These are phyloP conservation scores for Nephrotoma flavescens DNA, from an alignment of 2,888 invertebrate species.

Conservation along the genomic window DNA sequence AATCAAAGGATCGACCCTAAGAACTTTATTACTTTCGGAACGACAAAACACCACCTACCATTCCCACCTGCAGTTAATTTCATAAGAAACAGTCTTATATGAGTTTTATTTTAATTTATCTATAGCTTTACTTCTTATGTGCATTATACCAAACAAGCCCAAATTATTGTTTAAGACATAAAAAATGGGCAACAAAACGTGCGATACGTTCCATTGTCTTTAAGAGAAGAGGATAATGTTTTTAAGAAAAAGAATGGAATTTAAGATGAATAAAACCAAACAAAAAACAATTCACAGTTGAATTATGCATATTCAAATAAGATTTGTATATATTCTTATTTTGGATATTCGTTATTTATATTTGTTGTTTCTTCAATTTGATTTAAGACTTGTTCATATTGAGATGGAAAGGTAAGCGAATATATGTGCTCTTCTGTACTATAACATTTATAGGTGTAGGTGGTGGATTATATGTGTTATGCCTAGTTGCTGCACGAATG, in stretches of 20 bases:
- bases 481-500: not conserved
- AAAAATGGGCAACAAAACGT: not conserved
- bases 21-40: not conserved
- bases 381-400: not conserved
- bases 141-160: not conserved
- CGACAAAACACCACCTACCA: not conserved
- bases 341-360: not conserved
- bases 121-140: not conserved
- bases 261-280: not conserved
- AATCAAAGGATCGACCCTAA: not conserved
- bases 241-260: not conserved
- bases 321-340: not conserved
- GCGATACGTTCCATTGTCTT: not conserved
- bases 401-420: not conserved
- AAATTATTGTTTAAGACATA: not conserved
- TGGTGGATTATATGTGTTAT: not conserved
- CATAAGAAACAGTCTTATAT: not conserved
- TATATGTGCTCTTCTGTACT: not conserved
- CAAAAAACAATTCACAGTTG: constrained; percentile 1
- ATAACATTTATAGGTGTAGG: not conserved
- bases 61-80: not conserved
- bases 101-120: not conserved
- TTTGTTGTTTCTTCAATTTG: not conserved
- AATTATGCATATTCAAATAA: constrained; percentile 3
- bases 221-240: not conserved